Evolutionary conservation across 2,797 vertebrate genomes (phyloP).

Genomic region (Heterohyrax brucei): DNA sequence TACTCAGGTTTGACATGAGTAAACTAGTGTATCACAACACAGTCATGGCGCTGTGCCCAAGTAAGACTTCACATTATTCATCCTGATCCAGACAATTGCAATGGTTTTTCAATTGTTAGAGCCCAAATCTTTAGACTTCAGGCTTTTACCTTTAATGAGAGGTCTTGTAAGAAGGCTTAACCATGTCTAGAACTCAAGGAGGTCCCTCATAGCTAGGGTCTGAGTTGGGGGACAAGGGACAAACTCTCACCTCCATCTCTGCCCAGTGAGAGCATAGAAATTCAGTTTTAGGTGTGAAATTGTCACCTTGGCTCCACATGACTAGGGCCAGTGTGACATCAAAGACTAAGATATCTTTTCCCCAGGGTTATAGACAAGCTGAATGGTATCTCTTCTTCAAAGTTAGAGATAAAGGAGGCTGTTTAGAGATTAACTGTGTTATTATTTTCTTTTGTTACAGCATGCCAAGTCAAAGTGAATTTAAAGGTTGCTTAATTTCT

Average conservation of each 20-base stretch:
- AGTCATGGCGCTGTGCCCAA: neutral
- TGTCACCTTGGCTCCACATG: too few relatives aligned
- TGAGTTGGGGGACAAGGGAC: too few relatives aligned
- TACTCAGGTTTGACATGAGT: neutral
- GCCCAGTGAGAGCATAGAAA: too few relatives aligned
- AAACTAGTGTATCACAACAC: neutral
- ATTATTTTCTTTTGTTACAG: neutral
- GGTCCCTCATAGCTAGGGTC: neutral
- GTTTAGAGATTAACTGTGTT: neutral
- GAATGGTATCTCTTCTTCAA: neutral
- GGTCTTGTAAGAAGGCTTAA: neutral
- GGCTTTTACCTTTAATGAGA: neutral
- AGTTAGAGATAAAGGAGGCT: neutral
- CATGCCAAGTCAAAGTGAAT: neutral
- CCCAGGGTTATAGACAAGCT: neutral
- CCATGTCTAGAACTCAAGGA: neutral
- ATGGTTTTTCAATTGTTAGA: neutral
- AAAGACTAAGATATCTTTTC: too few relatives aligned
- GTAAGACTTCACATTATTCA: neutral
- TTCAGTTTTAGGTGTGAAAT: too few relatives aligned
- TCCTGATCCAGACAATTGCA: neutral
- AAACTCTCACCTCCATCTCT: too few relatives aligned
- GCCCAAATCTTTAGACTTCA: neutral
- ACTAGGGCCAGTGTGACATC: too few relatives aligned
- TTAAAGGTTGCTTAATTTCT: too few relatives aligned